A percentile compares a stretch with the other conserved stretches of the same genome.
phyloP scores from a whole-genome alignment of 2,797 vertebrate genomes.

The Fringilla coelebs region DNA sequence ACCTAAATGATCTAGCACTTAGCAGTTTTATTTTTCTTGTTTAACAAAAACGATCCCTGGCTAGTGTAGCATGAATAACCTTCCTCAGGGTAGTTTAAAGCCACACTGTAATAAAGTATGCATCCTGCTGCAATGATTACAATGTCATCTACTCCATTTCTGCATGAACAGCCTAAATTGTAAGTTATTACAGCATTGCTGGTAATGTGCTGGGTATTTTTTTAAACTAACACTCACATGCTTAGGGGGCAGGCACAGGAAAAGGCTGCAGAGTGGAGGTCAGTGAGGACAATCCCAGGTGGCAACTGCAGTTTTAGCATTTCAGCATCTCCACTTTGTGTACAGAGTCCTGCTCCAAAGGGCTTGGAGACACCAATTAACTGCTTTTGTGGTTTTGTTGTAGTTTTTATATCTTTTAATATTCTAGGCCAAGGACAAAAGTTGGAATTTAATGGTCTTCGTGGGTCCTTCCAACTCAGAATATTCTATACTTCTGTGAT shows the following conservation, averaged over 20 bases:
- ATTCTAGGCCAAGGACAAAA: neutral
- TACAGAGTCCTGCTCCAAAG: neutral
- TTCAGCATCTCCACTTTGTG: neutral
- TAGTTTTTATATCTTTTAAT: neutral
- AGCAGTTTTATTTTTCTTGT: slow-evolving; percentile 47
- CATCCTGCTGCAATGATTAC: slow-evolving; percentile 44
- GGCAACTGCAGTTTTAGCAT: neutral
- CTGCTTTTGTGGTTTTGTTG: neutral
- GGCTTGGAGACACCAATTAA: neutral
- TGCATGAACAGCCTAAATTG: neutral
- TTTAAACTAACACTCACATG: neutral
- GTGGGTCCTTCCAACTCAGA: neutral
- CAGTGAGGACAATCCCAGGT: neutral
- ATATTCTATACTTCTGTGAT: neutral
- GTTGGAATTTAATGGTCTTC: neutral
- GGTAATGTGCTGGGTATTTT: neutral
- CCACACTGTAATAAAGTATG: slow-evolving; percentile 15
- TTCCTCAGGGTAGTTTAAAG: neutral
- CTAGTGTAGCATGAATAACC: slow-evolving; percentile 29
- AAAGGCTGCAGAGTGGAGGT: neutral
- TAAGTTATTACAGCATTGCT: neutral
- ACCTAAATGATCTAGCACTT: neutral
- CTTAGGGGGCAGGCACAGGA: neutral
- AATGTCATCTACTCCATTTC: slow-evolving; percentile 29
- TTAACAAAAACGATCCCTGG: slow-evolving; percentile 3